Evolutionary conservation across 2,888 invertebrate genomes (phyloP), one percentile per base, ranked within the genome.

Genomic region (Megamerina dolium): DNA sequence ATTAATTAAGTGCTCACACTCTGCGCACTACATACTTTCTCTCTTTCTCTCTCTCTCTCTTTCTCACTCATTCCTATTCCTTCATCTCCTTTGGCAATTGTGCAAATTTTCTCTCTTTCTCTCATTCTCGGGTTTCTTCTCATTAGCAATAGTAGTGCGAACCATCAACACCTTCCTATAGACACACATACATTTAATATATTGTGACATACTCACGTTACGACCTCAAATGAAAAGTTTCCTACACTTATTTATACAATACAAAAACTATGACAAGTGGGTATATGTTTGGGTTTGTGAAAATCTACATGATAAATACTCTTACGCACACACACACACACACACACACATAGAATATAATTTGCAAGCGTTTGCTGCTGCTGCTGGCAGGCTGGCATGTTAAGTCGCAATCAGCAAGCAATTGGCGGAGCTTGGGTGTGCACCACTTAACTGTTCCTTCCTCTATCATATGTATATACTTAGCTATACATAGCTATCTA

Each of bases 1-100:
- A 68, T 66, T 68, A 68, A 68, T 68, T 68, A 68, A 67, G 60
- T 57, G 50, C 61, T 55, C 54, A 54, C 57, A 54, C 55, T 48
- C 39, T 44, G 41, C 40, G 30, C 41, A 27, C 34, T 27, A 27
- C 5, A 27, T 27, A 3, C 27, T n/a, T 27, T n/a, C 27, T n/a
- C 27, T 5, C 10, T 13, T 27, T n/a, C 27, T n/a, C 3, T 10
- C 27, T 35, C 41, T 35, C 34, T 35, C 43, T 43, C n/a, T n/a
- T n/a, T n/a, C n/a, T n/a, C n/a, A n/a, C n/a, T n/a, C n/a, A n/a
- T n/a, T n/a, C n/a, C n/a, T n/a, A n/a, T n/a, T n/a, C n/a, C n/a
- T n/a, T n/a, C n/a, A n/a, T n/a, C n/a, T n/a, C n/a, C n/a, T n/a
- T n/a, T n/a, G n/a, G n/a, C n/a, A n/a, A n/a, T n/a, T n/a, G n/a